These are phyloP conservation scores for Lanistes nyassanus DNA, from an alignment of 1,140 invertebrate genomes.

Conservation along the genomic window DNA sequence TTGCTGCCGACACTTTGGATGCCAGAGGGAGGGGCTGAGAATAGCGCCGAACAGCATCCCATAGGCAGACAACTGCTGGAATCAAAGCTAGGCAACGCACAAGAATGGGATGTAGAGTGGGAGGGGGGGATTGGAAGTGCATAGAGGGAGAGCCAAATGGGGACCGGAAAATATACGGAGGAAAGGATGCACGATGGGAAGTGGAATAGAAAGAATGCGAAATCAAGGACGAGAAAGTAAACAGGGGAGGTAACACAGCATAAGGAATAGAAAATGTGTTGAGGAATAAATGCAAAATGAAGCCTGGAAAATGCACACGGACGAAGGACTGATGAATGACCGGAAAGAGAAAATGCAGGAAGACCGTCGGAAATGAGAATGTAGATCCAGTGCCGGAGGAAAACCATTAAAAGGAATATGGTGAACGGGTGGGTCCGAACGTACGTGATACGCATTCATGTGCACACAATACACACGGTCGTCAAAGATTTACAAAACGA, in stretches of 20 bases:
- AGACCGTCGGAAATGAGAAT: too few species aligned
- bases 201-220: neutral
- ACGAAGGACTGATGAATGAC: neutral
- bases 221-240: neutral
- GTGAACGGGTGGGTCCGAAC: too few species aligned
- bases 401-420: too few species aligned
- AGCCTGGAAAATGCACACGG: neutral
- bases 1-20: too few species aligned
- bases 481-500: too few species aligned
- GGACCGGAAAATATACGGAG: neutral
- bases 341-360: neutral
- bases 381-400: too few species aligned
- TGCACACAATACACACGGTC: too few species aligned
- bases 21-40: neutral
- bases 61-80: neutral
- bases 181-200: neutral
- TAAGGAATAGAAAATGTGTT: neutral
- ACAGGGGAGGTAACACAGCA: neutral
- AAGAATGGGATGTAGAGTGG: neutral
- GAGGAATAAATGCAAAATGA: neutral
- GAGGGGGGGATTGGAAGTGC: neutral
- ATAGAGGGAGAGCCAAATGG: neutral
- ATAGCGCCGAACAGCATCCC: neutral
- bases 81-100: neutral
- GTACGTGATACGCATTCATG: too few species aligned